Percentiles rank a stretch among this genome's conserved stretches.
Conservation (phyloP, 2,113 vertebrate genomes). For the Pagrus major region DNA sequence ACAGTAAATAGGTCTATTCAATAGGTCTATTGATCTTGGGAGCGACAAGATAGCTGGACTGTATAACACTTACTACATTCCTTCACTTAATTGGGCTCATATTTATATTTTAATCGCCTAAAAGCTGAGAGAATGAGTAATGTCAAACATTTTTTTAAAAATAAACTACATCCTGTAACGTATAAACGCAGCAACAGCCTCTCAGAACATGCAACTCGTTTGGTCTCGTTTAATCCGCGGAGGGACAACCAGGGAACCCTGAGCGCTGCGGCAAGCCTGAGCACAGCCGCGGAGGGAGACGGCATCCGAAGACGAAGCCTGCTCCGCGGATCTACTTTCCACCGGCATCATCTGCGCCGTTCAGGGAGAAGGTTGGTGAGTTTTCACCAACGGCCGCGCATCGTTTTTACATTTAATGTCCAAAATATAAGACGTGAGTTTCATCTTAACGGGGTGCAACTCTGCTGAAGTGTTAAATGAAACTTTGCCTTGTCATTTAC, state of each 20-base stretch:
- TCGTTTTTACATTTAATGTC: conserved; percentile 27
- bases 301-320: conserved; percentile 54
- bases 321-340: conserved; percentile 68
- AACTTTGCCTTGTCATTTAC: conserved; percentile 24
- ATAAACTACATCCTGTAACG: not conserved
- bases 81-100: too few species aligned
- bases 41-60: too few species aligned
- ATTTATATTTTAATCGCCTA: not conserved
- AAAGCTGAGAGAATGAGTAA: too few species aligned
- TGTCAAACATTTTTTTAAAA: not conserved
- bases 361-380: conserved; percentile 41
- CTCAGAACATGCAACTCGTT: not conserved
- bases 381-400: conserved; percentile 28
- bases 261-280: conserved; percentile 61
- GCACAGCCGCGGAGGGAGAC: conserved; percentile 77
- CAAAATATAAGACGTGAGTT: conserved; percentile 3
- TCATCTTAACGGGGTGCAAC: conserved; percentile 20
- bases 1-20: too few species aligned
- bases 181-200: not conserved
- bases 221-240: conserved; percentile 62
- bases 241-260: conserved; percentile 39
- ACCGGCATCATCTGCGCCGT: conserved; percentile 69
- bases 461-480: conserved; percentile 24
- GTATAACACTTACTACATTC: too few species aligned
- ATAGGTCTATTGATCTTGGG: too few species aligned